Evolutionary conservation across 2,113 vertebrate genomes (phyloP).

Genomic region (Chloropsis hardwickii): DNA sequence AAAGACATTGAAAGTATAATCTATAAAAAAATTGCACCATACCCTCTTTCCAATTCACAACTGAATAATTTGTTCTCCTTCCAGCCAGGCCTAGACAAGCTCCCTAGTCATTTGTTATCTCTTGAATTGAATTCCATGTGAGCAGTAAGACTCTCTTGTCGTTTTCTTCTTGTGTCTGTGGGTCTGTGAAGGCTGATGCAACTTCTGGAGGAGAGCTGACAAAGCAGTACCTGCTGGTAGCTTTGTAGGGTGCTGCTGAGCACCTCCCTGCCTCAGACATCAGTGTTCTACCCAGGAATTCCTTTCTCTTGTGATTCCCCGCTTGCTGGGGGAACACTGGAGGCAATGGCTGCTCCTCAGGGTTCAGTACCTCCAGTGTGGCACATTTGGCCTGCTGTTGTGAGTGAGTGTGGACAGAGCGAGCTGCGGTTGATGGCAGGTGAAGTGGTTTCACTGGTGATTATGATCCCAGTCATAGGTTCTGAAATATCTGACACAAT

Average conservation of each 20-base stretch:
- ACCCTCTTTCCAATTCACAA: neutral
- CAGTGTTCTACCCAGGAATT: neutral
- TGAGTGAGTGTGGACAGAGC: neutral
- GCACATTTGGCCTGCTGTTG: neutral
- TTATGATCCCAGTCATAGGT: neutral
- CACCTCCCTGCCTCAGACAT: neutral
- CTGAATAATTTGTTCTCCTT: neutral
- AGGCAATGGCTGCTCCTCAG: neutral
- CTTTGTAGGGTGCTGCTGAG: neutral
- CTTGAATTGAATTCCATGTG: neutral
- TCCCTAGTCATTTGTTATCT: neutral
- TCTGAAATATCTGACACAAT: neutral
- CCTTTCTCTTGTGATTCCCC: neutral
- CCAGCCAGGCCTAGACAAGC: neutral
- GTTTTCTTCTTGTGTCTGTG: neutral
- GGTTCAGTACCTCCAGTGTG: neutral
- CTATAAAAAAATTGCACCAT: neutral
- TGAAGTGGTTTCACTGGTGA: neutral
- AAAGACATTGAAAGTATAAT: neutral
- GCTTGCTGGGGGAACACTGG: neutral
- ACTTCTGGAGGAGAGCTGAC: neutral
- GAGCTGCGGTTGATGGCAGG: neutral
- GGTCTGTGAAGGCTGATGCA: neutral
- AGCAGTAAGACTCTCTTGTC: neutral
- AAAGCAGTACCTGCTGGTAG: neutral